Base-by-base conservation (phyloP, 2,113 vertebrate species). In the Alosa alosa region DNA sequence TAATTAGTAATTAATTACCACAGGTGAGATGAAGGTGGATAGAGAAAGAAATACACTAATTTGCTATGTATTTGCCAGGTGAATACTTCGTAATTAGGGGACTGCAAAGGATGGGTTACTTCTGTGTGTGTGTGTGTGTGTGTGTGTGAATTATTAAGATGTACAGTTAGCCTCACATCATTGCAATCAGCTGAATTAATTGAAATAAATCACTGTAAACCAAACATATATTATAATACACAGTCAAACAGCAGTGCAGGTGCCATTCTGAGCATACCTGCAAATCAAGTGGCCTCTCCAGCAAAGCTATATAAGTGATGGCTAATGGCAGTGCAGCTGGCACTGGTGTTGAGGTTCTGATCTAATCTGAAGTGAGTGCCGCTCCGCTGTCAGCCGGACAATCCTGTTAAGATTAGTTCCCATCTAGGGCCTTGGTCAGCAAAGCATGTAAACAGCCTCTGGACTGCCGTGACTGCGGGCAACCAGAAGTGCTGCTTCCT, bases 391-490 rank as follows among this genome's bases (percentile, higher is more conserved):
- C 87, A 87, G 83, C 88, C 82, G 46, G 64, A 85, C 81, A 89
- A 86, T 88, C 88, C 82, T 88, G 88, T 82, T 15, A 84, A 52
- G 41, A 87, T 82, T 17, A 86, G 87, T 84, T 86, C 86, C 90
- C 83, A 89, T 84, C 36, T 84, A 84, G 31, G 84, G 89, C 87
- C 88, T 88, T 46, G 86, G 91, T 93, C 91, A 92, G 92, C 72
- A 78, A 78, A 78, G 25, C 91, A 93, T 90, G 88, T 91, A 93
- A 93, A 94, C 92, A 93, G 88, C 91, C 89, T 47, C 47, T n/a
- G 86, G 89, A 90, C 87, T 89, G 85, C 60, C 82, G 86, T 22
- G 72, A 25, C 88, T 87, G 86, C 47, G 13, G 89, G 91, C 83
- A 5, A 72, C 85, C 78, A 89, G 86, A 87, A 89, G 85, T 82